A percentile compares a stretch with the other conserved stretches of the same genome.
Evolutionary conservation across 1,140 invertebrate species (phyloP).

Genomic region (Ceratina japonica): DNA sequence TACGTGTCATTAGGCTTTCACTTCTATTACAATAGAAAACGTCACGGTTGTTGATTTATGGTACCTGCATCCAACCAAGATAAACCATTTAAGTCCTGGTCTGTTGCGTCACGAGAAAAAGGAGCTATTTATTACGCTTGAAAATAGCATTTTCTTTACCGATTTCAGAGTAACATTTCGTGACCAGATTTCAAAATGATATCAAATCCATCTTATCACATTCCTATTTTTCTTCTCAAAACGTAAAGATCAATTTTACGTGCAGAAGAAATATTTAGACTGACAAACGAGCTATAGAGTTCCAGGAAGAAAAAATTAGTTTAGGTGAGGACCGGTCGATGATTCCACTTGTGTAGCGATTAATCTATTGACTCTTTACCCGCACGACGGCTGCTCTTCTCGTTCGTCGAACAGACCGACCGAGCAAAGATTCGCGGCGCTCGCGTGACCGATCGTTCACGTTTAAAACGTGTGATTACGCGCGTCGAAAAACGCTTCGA

Average conservation of each 20-base stretch:
- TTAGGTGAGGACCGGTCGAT: conserved; percentile 54
- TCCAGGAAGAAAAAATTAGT: conserved; percentile 54
- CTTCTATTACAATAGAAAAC: conserved; percentile 10
- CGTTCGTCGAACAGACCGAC: conserved; percentile 37
- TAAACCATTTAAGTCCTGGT: not conserved
- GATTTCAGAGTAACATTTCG: not conserved
- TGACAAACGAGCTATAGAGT: conserved; percentile 44
- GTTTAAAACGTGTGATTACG: conserved; percentile 70
- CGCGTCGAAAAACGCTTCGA: conserved; percentile 62
- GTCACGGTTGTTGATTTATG: conserved; percentile 18
- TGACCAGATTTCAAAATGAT: too few relatives aligned
- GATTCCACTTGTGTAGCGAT: conserved; percentile 58
- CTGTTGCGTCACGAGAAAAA: conserved; percentile 6
- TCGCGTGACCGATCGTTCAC: conserved; percentile 69
- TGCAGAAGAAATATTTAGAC: too few relatives aligned
- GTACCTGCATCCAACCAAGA: conserved; percentile 2
- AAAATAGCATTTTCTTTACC: not conserved
- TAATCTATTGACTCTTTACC: conserved; percentile 69
- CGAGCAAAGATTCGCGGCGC: conserved; percentile 41
- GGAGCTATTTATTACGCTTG: conserved; percentile 8
- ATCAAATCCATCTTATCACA: too few relatives aligned
- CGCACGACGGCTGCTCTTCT: conserved; percentile 52
- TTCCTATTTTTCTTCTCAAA: too few relatives aligned
- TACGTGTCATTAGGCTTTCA: conserved; percentile 20
- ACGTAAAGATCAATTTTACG: too few relatives aligned